Evolutionary conservation across 2,888 invertebrate species (phyloP).

Genomic region (Arge pagana): DNA sequence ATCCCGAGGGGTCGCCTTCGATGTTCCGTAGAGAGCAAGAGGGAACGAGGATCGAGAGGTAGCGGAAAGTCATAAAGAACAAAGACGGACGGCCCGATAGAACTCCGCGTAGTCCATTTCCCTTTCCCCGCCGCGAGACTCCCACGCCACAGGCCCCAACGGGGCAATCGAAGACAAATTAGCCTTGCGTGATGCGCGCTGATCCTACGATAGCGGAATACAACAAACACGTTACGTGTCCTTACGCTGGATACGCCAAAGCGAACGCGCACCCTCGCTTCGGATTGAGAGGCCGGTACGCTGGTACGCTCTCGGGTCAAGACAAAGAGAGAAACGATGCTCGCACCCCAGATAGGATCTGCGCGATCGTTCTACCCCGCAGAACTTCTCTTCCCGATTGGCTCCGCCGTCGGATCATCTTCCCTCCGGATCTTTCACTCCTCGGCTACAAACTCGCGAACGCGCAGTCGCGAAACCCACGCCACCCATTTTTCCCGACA

Average conservation of each 20-base stretch:
- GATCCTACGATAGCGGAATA: constrained; percentile 55
- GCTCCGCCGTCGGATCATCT: no score
- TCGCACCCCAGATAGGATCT: constrained; percentile 33
- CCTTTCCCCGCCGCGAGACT: constrained; percentile 32
- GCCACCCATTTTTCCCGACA: no score
- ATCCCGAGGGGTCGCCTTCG: constrained; percentile 27
- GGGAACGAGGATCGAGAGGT: constrained; percentile 16
- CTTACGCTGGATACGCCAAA: constrained; percentile 16
- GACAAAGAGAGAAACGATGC: constrained; percentile 30
- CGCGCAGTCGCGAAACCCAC: no score
- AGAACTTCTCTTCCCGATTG: no score
- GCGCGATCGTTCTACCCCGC: no score
- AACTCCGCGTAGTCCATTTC: constrained; percentile 15
- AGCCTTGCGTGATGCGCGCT: constrained; percentile 58
- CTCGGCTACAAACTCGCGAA: no score
- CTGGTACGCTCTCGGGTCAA: constrained; percentile 27
- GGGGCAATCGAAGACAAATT: constrained; percentile 57
- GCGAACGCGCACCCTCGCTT: constrained; percentile 29
- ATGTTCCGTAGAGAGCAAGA: constrained; percentile 29
- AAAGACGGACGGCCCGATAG: constrained; percentile 18
- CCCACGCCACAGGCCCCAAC: constrained; percentile 52
- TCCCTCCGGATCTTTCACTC: no score
- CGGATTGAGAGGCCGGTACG: constrained; percentile 25
- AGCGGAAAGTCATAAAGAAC: constrained; percentile 26
- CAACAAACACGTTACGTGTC: constrained; percentile 48